These are phyloP conservation scores for Antigone vipio DNA, from an alignment of 2,113 vertebrate species.

Conservation along the genomic window DNA sequence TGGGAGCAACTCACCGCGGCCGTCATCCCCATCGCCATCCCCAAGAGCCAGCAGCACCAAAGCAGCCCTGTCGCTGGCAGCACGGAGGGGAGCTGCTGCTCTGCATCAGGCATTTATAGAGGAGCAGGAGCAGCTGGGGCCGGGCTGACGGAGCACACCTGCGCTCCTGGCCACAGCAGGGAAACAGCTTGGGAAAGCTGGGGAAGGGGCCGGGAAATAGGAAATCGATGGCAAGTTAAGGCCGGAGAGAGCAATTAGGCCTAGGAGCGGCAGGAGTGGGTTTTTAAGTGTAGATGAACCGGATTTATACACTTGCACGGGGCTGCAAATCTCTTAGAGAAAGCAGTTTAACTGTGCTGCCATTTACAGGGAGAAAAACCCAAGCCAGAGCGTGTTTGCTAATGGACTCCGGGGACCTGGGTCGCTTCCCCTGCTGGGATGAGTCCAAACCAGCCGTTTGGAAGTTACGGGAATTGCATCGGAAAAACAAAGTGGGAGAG, in stretches of 20 bases:
- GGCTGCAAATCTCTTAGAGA: not conserved
- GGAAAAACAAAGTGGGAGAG: not conserved
- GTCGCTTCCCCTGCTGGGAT: not conserved
- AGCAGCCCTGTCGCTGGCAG: fast-evolving
- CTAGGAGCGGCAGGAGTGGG: not conserved
- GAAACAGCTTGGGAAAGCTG: not conserved
- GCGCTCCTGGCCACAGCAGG: not conserved
- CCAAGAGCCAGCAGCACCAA: not conserved
- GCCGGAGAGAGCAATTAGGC: not conserved
- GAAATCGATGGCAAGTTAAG: not conserved
- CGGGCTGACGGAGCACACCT: not conserved
- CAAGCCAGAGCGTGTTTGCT: not conserved
- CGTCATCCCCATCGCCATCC: fast-evolving
- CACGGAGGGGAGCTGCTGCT: fast-evolving
- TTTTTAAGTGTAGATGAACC: not conserved
- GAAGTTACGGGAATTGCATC: not conserved
- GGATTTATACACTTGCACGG: not conserved
- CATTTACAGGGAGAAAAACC: not conserved
- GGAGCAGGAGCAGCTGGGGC: not conserved
- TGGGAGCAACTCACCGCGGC: fast-evolving
- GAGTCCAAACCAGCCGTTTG: not conserved
- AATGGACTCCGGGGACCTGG: not conserved
- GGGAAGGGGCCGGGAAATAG: not conserved
- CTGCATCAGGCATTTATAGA: not conserved
- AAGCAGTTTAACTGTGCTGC: not conserved